phyloP scores from a whole-genome alignment of 2,888 invertebrate genomes.

The Sylvicola cinctus region DNA sequence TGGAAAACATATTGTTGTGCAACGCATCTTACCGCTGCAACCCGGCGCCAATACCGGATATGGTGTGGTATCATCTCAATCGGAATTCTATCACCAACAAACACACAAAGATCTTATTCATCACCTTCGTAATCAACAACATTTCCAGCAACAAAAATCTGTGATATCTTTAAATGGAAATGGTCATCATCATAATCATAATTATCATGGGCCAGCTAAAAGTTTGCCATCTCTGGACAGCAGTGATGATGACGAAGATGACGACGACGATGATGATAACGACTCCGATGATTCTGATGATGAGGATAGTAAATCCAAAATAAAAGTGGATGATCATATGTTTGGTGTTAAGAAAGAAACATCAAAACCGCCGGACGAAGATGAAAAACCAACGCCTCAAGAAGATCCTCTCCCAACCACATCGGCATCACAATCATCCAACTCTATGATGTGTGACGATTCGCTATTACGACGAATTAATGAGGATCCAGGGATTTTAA shows the following conservation, averaged over 20 bases:
- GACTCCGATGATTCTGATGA: slow-evolving; percentile 14
- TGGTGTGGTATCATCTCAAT: slow-evolving; percentile 15
- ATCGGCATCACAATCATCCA: neutral
- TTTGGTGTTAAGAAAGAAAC: neutral
- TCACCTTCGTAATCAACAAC: slow-evolving; percentile 7
- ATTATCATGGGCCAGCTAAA: no score
- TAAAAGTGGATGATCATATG: no score
- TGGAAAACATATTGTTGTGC: slow-evolving; percentile 44
- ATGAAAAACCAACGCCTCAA: neutral
- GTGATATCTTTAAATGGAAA: neutral
- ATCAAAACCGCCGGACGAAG: neutral
- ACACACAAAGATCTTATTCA: slow-evolving; percentile 2
- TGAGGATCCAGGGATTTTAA: slow-evolving; percentile 8
- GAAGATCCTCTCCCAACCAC: neutral
- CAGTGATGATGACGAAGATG: slow-evolving; percentile 18
- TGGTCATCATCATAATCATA: no score
- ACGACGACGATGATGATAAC: slow-evolving; percentile 21
- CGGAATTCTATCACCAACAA: slow-evolving; percentile 10
- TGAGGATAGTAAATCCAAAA: neutral
- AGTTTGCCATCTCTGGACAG: slow-evolving; percentile 2
- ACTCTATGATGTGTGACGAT: neutral
- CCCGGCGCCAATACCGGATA: slow-evolving; percentile 22
- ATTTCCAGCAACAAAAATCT: slow-evolving; percentile 9
- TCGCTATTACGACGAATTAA: slow-evolving; percentile 1
- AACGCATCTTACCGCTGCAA: slow-evolving; percentile 47